A percentile compares a stretch with the other conserved stretches of the same genome.
Evolutionary conservation across 2,113 vertebrate genomes (phyloP).

Genomic region (Labrus mixtus): DNA sequence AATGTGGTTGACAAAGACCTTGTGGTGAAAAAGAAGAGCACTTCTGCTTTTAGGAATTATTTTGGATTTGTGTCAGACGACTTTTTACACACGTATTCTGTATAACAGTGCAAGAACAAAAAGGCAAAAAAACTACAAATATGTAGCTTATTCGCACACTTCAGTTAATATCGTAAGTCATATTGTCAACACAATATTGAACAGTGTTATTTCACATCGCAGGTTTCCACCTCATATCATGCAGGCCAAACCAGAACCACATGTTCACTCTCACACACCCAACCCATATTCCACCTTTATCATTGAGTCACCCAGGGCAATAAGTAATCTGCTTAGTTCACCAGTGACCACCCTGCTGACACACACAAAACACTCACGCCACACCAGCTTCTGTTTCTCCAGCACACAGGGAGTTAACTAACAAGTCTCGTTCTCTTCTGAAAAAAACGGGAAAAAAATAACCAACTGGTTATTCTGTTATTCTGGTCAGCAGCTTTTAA

Average conservation of each 20-base stretch:
- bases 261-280: neutral
- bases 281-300: neutral
- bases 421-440: too few relatives aligned
- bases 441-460: too few relatives aligned
- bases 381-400: neutral
- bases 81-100: neutral
- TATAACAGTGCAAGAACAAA: neutral
- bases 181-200: neutral
- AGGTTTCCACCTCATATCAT: neutral
- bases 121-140: too few relatives aligned
- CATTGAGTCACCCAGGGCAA: neutral
- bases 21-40: too few relatives aligned
- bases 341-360: neutral
- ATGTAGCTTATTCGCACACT: too few relatives aligned
- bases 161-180: too few relatives aligned
- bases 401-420: neutral
- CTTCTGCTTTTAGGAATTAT: too few relatives aligned
- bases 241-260: neutral
- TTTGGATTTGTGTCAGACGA: too few relatives aligned
- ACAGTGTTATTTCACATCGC: neutral
- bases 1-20: neutral
- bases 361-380: neutral
- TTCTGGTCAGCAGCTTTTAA: too few relatives aligned
- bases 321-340: constrained; percentile 6
- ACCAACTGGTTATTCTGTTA: too few relatives aligned